Conservation (phyloP, 2,797 vertebrate species). For the Betta splendens region DNA sequence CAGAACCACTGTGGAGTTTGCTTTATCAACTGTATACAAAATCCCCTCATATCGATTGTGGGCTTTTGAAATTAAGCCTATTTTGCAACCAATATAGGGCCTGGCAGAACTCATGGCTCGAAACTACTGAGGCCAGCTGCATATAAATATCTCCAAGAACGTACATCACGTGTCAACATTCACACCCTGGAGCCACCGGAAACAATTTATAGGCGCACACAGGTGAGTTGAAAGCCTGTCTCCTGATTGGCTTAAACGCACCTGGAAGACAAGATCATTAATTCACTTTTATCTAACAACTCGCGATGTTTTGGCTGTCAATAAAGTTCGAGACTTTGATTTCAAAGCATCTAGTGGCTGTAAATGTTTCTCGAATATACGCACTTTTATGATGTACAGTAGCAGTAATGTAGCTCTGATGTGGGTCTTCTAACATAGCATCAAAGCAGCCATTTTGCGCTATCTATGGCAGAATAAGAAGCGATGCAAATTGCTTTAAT, state of each 20-base stretch:
- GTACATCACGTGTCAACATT: neutral
- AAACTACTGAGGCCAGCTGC: neutral
- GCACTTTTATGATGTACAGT: neutral
- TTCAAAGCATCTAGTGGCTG: neutral
- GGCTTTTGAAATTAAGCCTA: constrained; percentile 92
- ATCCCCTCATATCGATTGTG: constrained; percentile 96
- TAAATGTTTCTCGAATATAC: neutral
- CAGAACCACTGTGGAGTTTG: constrained; percentile 90
- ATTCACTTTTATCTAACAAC: neutral
- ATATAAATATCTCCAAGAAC: neutral
- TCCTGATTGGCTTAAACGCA: constrained; percentile 48
- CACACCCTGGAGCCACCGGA: neutral
- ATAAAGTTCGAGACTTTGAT: neutral
- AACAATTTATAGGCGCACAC: constrained; percentile 46
- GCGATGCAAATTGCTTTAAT: neutral
- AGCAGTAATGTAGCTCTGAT: neutral
- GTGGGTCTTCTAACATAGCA: constrained; percentile 16
- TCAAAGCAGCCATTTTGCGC: constrained; percentile 69
- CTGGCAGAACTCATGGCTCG: constrained; percentile 85
- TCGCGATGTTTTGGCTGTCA: neutral
- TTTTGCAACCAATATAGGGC: constrained; percentile 90
- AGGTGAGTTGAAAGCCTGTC: constrained; percentile 52
- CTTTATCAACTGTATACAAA: constrained; percentile 93
- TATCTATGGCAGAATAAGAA: constrained; percentile 14
- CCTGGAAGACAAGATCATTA: constrained; percentile 26